Evolutionary conservation across 2,888 invertebrate species (phyloP).

Genomic region (Galeopsomyia nigrocyanea): DNA sequence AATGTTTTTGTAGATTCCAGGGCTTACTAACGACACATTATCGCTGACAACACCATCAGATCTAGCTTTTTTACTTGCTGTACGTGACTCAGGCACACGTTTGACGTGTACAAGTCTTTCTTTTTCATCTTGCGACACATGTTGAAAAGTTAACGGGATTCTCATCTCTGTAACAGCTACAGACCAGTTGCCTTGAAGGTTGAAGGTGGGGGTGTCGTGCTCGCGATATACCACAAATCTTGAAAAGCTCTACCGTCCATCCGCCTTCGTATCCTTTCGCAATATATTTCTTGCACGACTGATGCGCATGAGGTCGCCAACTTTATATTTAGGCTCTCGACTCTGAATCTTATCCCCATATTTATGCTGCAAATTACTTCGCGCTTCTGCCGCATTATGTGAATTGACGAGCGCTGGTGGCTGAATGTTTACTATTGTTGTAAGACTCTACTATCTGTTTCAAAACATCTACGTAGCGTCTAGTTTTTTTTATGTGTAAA

Average conservation of each 20-base stretch:
- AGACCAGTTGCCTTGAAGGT: constrained; percentile 52
- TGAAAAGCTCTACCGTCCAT: constrained; percentile 16
- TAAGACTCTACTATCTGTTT: constrained; percentile 54
- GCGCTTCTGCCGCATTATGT: too few species aligned
- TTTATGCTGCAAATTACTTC: too few species aligned
- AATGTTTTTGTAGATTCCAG: not conserved
- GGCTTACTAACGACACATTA: not conserved
- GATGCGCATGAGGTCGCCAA: constrained; percentile 11
- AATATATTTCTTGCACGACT: too few species aligned
- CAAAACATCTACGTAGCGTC: too few species aligned
- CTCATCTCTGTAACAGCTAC: constrained; percentile 50
- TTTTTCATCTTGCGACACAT: too few species aligned
- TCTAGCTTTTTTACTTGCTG: too few species aligned
- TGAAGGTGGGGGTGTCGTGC: constrained; percentile 24
- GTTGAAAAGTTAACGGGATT: constrained; percentile 60
- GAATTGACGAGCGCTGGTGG: too few species aligned
- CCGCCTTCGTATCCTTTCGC: constrained; percentile 18
- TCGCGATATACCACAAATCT: not conserved
- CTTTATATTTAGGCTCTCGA: constrained; percentile 16
- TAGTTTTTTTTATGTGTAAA: constrained; percentile 47
- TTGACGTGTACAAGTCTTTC: not conserved
- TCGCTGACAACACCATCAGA: not conserved
- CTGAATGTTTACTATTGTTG: constrained; percentile 47
- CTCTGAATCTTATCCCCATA: constrained; percentile 23
- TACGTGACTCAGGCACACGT: too few species aligned